These are phyloP conservation scores for Eucera pruinosa DNA, from an alignment of 2,888 invertebrate species.

Conservation along the genomic window DNA sequence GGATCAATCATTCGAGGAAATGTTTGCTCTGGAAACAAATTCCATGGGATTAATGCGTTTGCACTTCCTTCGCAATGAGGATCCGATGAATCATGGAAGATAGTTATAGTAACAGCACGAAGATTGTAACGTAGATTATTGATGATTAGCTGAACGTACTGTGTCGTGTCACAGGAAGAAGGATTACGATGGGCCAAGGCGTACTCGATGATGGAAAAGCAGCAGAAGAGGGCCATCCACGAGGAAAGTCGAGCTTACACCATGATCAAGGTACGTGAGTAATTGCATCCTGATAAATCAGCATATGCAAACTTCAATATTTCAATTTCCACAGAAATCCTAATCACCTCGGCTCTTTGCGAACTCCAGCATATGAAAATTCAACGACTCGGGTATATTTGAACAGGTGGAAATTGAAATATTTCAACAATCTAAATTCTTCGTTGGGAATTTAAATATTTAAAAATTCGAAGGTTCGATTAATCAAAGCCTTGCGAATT, in stretches of 20 bases:
- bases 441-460: no score
- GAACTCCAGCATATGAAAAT: no score
- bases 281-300: not conserved
- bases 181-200: constrained; percentile 72
- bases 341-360: no score
- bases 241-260: constrained; percentile 83
- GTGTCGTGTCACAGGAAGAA: constrained; percentile 71
- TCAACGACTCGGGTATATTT: no score
- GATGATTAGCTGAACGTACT: constrained; percentile 24
- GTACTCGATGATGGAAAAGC: constrained; percentile 60
- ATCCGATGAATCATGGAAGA: not conserved
- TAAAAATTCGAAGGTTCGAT: no score
- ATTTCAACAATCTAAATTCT: no score
- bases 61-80: not conserved
- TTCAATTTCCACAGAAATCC: no score
- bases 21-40: not conserved
- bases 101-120: constrained; percentile 3
- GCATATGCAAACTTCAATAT: no score
- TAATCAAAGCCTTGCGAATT: no score
- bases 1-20: constrained; percentile 1
- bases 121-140: constrained; percentile 6
- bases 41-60: not conserved
- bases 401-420: no score
- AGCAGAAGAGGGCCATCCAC: constrained; percentile 73
- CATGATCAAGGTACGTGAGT: constrained; percentile 80